Evolutionary conservation across 2,797 vertebrate genomes (phyloP), one percentile per base, ranked within the genome.

Genomic region (Acanthurus lineatus): DNA sequence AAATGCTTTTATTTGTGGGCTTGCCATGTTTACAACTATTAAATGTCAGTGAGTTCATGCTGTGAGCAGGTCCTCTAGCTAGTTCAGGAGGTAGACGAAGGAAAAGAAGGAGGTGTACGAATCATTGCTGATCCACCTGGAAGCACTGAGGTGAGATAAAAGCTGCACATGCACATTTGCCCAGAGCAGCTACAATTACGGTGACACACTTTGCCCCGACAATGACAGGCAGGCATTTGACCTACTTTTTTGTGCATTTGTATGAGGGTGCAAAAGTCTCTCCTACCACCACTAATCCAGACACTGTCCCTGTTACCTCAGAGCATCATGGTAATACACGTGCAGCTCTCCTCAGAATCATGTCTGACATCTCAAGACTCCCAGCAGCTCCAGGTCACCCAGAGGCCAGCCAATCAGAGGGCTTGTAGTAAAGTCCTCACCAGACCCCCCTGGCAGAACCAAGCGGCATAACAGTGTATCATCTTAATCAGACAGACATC

Each of bases 401-500:
- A 93, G 86, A 88, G 94, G 92, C 85, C 85, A 73, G 80, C 88
- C 87, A 92, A 92, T 93, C 84, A 88, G 56, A 82, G 81, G 45
- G 73, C 81, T 76, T 20, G 35, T 61, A 79, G 83, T 54, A 76
- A 81, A 79, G 82, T 85, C 79, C 70, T 88, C 51, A 9, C 77
- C 75, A 87, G 85, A 91, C 83, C 88, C 85, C 91, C 81, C 81
- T 84, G 86, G 81, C 90, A 92, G 84, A 87, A 70, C 69, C 78
- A 82, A 72, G 83, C 85, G 79, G 78, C 75, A 87, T 81, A 86
- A 89, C 86, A 68, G 83, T 91, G 77, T 85, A 87, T 92, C 89
- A 92, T 92, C 68, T 84, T 91, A 92, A 92, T 92, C 86, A 92
- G 86, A 88, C 72, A 75, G 85, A 93, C 89, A 87, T 93, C 81